Base-by-base conservation (phyloP, 2,797 vertebrate species). In the Notolepis coatsorum region DNA sequence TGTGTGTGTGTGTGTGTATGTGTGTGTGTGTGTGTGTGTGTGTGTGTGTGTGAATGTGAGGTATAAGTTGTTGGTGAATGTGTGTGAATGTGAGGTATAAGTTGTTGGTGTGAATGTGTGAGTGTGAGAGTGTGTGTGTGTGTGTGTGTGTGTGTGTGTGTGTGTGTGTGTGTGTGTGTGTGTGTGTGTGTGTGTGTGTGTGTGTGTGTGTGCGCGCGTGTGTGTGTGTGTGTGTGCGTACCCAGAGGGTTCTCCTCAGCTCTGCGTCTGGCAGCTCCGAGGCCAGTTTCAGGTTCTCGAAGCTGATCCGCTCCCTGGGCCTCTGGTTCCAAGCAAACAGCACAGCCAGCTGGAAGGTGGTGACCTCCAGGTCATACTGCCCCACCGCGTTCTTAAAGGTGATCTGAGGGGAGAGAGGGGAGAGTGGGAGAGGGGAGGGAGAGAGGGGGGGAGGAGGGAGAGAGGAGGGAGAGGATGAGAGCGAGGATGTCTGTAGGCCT, bases 281-380 rank as follows among this genome's bases (percentile, higher is more conserved):
- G 68, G 97, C 97, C 61, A 99, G 85, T 83, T 99, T 98, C 43
- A 99, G 94, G 91, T 99, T 99, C 87, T 99, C 97, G 78, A 99
- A 99, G 90, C 96, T 99, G 91, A 99, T 99, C 84, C 94, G 95
- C 88, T 99, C 97, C 86, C 96, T 92, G 7, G 97, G 97, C 89
- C 97, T 94, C 95, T 99, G 97, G 93, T 99, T 99, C 97, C 97
- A 99, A 0, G 97, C 97, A 72, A 99, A 99, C 69, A 99, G 84
- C 65, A 99, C 97, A 13, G 97, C 97, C 71, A 99, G 89, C 82
- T 99, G 97, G 91, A 99, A 99, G 0, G 97, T 99, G 17, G 97
- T 99, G 60, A 99, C 97, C 88, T 99, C 97, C 86, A 99, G 92
- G 86, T 99, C 97, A 43, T 97, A 99, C 69, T 99, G 97, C 23